phyloP scores from a whole-genome alignment of 2,113 vertebrate species.

The Oncorhynchus nerka region DNA sequence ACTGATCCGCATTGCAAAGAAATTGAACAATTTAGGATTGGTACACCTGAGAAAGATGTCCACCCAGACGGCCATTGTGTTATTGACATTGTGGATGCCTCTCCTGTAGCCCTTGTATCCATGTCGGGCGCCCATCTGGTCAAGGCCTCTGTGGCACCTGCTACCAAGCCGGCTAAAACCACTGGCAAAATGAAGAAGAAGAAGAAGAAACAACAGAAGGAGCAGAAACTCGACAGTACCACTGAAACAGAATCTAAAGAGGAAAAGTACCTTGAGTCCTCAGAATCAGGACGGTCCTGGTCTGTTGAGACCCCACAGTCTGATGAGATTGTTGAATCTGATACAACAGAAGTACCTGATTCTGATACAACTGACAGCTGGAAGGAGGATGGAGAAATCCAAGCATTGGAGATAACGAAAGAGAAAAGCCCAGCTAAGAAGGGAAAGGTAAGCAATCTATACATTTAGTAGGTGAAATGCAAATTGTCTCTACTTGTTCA shows the following conservation, averaged over 20 bases:
- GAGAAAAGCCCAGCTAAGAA: slow-evolving; percentile 18
- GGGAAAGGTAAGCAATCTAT: slow-evolving; percentile 52
- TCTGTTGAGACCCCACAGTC: slow-evolving; percentile 29
- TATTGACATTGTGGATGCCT: background rate
- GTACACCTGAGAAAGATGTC: background rate
- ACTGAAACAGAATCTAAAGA: slow-evolving; percentile 12
- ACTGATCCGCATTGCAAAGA: background rate
- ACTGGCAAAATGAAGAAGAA: slow-evolving; percentile 24
- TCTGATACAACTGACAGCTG: slow-evolving; percentile 41
- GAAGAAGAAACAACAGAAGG: slow-evolving; percentile 24
- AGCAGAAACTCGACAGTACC: background rate
- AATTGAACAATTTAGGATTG: background rate
- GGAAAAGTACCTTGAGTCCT: slow-evolving; percentile 15
- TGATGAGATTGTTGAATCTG: slow-evolving; percentile 44
- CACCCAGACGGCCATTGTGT: background rate
- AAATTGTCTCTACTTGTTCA: background rate
- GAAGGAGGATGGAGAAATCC: slow-evolving; percentile 26
- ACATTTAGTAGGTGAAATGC: background rate
- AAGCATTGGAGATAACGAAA: background rate
- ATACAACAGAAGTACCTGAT: slow-evolving; percentile 18
- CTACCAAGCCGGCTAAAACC: slow-evolving; percentile 9
- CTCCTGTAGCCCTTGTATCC: background rate
- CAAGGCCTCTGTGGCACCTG: background rate
- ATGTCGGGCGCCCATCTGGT: background rate
- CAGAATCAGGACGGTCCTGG: slow-evolving; percentile 7